These are phyloP conservation scores for Falco peregrinus DNA, from an alignment of 2,797 vertebrate genomes.

Conservation along the genomic window DNA sequence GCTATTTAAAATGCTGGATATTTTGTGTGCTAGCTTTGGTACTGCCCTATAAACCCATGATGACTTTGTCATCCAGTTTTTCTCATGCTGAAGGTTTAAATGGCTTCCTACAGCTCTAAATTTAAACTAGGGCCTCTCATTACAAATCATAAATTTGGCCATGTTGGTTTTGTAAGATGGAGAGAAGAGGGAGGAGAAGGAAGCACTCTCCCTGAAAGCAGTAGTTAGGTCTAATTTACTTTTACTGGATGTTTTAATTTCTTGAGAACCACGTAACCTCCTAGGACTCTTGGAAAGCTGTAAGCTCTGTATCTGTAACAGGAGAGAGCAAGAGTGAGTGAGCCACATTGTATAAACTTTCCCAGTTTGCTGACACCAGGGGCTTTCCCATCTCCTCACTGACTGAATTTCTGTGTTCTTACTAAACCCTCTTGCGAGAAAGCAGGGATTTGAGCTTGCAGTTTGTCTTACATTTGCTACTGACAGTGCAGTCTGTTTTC, in stretches of 20 bases:
- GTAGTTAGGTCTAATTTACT: neutral
- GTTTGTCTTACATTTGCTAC: neutral
- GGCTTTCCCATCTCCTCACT: neutral
- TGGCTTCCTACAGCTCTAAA: neutral
- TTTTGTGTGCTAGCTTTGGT: neutral
- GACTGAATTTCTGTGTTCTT: neutral
- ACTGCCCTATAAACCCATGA: neutral
- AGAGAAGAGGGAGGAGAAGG: neutral
- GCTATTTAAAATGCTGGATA: neutral
- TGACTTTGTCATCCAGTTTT: neutral
- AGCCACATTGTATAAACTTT: neutral
- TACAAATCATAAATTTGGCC: neutral
- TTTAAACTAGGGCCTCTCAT: neutral
- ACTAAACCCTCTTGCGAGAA: neutral
- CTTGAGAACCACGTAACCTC: neutral
- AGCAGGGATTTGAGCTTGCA: neutral
- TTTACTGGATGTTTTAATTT: conserved; percentile 32
- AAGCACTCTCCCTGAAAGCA: neutral
- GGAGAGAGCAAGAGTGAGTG: neutral
- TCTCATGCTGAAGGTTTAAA: neutral
- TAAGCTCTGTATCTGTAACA: neutral
- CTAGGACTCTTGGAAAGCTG: neutral
- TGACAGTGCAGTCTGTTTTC: neutral
- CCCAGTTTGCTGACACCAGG: neutral
- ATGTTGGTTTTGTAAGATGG: neutral